These are phyloP conservation scores for Meda fulgida DNA, from an alignment of 2,797 vertebrate genomes.

Conservation along the genomic window DNA sequence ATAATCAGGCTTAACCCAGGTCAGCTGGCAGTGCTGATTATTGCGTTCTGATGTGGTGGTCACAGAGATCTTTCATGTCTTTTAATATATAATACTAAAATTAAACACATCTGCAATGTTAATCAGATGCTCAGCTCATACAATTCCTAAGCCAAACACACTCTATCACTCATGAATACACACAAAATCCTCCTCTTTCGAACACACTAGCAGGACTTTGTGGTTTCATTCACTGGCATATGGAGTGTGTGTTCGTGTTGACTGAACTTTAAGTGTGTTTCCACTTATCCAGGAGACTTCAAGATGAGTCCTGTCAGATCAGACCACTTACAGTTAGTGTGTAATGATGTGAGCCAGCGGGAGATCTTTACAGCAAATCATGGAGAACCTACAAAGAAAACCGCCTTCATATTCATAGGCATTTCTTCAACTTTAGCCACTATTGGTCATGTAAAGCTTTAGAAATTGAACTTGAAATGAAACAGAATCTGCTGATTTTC, in stretches of 20 bases:
- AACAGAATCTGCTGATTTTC: neutral
- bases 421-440: neutral
- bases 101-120: conserved; percentile 33
- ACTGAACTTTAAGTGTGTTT: conserved; percentile 41
- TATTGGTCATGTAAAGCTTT: neutral
- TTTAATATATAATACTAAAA: conserved; percentile 19
- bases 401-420: neutral
- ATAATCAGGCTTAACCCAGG: conserved; percentile 20
- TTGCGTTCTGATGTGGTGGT: conserved; percentile 7
- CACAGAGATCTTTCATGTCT: conserved; percentile 26
- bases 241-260: conserved; percentile 33
- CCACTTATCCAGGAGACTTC: conserved; percentile 27
- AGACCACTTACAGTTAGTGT: conserved; percentile 29
- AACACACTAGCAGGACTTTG: conserved; percentile 14
- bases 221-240: neutral
- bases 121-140: conserved; percentile 31
- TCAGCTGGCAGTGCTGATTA: conserved; percentile 21
- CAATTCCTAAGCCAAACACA: conserved; percentile 4
- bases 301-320: conserved; percentile 25
- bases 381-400: neutral
- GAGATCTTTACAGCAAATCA: conserved; percentile 16
- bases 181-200: conserved; percentile 5
- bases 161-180: conserved; percentile 30
- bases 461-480: neutral
- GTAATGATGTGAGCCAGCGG: conserved; percentile 39